Evolutionary conservation across 2,888 invertebrate species (phyloP).

Genomic region (Petrophora chlorosata): DNA sequence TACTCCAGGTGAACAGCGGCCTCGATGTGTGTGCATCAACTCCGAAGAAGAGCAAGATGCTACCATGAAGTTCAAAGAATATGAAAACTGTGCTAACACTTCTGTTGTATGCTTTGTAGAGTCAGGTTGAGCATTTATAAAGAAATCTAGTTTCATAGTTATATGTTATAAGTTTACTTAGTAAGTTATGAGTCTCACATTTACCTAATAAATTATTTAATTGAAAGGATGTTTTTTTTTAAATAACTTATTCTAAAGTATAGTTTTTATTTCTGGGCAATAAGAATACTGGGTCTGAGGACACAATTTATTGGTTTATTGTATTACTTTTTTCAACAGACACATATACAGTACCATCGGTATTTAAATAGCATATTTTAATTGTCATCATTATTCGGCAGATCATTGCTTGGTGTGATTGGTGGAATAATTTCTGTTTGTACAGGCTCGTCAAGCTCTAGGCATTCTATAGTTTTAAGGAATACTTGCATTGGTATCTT

Average conservation of each 20-base stretch:
- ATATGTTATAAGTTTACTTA: not conserved
- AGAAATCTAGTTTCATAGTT: not conserved
- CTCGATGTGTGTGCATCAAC: slow-evolving; percentile 93
- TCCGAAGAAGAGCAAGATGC: slow-evolving; percentile 57
- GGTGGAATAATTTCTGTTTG: slow-evolving; percentile 56
- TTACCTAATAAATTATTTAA: slow-evolving; percentile 1
- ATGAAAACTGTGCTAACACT: slow-evolving; percentile 85
- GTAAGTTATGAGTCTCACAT: slow-evolving; percentile 4
- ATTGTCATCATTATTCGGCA: slow-evolving; percentile 9
- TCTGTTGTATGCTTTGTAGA: slow-evolving; percentile 79
- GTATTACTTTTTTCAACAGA: no score
- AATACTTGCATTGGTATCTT: slow-evolving; percentile 83
- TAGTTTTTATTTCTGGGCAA: no score
- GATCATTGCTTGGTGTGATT: slow-evolving; percentile 35
- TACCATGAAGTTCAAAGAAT: slow-evolving; percentile 77
- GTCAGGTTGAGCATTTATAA: slow-evolving; percentile 38
- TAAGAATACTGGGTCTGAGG: no score
- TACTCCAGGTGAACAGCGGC: slow-evolving; percentile 85
- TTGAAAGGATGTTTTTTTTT: not conserved
- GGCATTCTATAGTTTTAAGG: slow-evolving; percentile 80
- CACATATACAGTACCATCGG: no score
- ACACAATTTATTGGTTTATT: no score
- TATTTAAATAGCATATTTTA: slow-evolving; percentile 1
- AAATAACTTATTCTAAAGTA: no score
- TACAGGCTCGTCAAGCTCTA: slow-evolving; percentile 73